These are phyloP conservation scores for Synanceia verrucosa DNA, from an alignment of 2,797 vertebrate genomes.

Conservation along the genomic window DNA sequence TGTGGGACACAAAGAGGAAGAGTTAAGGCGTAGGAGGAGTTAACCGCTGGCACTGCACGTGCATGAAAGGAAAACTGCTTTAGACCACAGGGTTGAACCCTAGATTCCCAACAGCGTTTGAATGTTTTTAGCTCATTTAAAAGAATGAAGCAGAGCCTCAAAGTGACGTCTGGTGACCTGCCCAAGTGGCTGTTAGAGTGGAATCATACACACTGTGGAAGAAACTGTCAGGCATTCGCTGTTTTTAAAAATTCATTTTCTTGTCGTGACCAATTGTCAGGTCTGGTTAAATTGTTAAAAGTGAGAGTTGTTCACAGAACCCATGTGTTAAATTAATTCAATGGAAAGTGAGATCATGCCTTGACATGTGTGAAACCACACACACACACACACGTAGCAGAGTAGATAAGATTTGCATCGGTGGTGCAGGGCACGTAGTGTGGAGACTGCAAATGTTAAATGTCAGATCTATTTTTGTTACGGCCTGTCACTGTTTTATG, in stretches of 20 bases:
- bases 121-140: not conserved
- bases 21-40: not conserved
- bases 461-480: constrained; percentile 42
- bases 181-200: not conserved
- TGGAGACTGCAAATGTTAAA: constrained; percentile 28
- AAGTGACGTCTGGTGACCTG: not conserved
- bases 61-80: constrained; percentile 29
- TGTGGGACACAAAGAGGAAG: constrained; percentile 25
- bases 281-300: not conserved
- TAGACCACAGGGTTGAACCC: constrained; percentile 17
- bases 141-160: not conserved
- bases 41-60: constrained; percentile 13
- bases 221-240: no score
- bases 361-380: constrained; percentile 17
- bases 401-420: constrained; percentile 38
- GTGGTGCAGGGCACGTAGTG: constrained; percentile 9
- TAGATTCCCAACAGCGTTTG: constrained; percentile 1
- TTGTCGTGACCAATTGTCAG: not conserved
- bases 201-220: not conserved
- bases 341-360: constrained; percentile 22
- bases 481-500: constrained; percentile 11
- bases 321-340: not conserved
- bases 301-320: not conserved
- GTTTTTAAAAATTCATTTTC: no score
- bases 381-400: constrained; percentile 10